Percentiles rank a stretch among this genome's conserved stretches.
Evolutionary conservation across 1,140 invertebrate genomes (phyloP).

Genomic region (Maniola jurtina): DNA sequence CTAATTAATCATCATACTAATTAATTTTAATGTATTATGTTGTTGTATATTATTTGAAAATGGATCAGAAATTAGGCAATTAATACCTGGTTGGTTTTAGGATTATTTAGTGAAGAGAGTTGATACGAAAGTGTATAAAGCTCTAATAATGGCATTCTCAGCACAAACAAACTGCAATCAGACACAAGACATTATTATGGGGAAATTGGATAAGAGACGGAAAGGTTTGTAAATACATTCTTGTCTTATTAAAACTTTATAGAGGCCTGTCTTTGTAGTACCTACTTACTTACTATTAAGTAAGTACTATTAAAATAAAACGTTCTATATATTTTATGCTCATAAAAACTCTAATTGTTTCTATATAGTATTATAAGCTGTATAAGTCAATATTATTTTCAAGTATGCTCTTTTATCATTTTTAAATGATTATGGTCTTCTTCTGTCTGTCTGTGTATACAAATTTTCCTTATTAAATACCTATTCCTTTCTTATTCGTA

Average conservation of each 20-base stretch:
- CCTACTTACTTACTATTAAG: background rate
- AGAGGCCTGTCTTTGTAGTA: background rate
- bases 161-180: conserved; percentile 96
- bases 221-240: conserved; percentile 81
- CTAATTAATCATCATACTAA: too few species aligned
- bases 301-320: background rate
- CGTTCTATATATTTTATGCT: too few species aligned
- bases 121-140: conserved; percentile 89
- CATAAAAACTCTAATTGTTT: too few species aligned
- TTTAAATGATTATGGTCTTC: too few species aligned
- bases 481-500: background rate
- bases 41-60: too few species aligned
- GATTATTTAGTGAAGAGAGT: conserved; percentile 92
- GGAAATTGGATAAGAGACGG: conserved; percentile 94
- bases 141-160: conserved; percentile 94
- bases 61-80: background rate
- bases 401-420: too few species aligned
- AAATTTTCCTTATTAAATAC: background rate
- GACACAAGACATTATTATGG: conserved; percentile 97
- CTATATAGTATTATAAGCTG: too few species aligned
- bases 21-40: too few species aligned
- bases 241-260: too few species aligned
- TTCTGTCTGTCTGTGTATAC: background rate
- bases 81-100: conserved; percentile 40
- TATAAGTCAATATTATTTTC: too few species aligned